Base-by-base conservation (phyloP, 2,797 vertebrate genomes). In the Parotocinclus haroldoi region DNA sequence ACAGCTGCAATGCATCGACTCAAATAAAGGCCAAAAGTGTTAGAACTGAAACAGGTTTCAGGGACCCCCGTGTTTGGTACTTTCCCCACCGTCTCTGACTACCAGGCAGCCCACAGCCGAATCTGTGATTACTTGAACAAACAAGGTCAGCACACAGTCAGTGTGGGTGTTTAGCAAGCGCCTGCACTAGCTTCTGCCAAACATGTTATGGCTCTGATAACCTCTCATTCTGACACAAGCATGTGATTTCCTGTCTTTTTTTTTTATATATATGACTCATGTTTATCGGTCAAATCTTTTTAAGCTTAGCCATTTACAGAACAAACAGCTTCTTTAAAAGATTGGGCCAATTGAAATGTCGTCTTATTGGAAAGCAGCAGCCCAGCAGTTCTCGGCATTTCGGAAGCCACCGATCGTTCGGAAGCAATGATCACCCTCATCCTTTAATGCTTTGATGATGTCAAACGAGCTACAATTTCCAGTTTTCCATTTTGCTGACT, bases 101-200 rank as follows among this genome's bases (percentile, higher is more conserved):
- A 10, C 4, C 5, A 10, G 46, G 37, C 37, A 49, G 48, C 45
- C 69, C 44, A 13, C 63, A 40, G 63, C 62, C 38, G 53, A 67
- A 63, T 46, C 68, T 40, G 58, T 54, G 57, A 63, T 78, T 66
- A 45, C 46, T 73, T 54, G n/a, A 50, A 5, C 42, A 75, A 75
- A 70, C 66, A 78, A 71, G 68, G 70, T 70, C 76, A 78, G 63
- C 55, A 54, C 40, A 67, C 16, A 38, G 63, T 57, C 38, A 54
- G 67, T 73, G 78, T 79, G 78, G 78, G 78, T 68, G 78, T 73
- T 9, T 54, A 66, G 67, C 55, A 44, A 37, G 68, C 42, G 56
- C 56, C 58, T 75, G 78, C 67, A 75, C 58, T 70, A 73, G 63
- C 58, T 37, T 59, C 36, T 58, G 48, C 61, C 66, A 64, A 69